A percentile compares a stretch with the other conserved stretches of the same genome.
These are phyloP conservation scores for Holocentrus rufus DNA, from an alignment of 2,797 vertebrate genomes.

Conservation along the genomic window DNA sequence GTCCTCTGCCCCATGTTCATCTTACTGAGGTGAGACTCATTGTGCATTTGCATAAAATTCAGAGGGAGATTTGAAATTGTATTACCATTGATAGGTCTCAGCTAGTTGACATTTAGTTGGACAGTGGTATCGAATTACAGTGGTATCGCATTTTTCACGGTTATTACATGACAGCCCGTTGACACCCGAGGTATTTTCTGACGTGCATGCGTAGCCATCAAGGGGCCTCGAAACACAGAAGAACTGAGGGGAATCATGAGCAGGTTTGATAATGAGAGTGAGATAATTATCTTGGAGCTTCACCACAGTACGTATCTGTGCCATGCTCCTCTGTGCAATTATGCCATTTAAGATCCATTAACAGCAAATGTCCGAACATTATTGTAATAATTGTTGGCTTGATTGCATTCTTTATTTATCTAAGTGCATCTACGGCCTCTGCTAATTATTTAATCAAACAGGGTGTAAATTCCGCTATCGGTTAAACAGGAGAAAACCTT, in stretches of 20 bases:
- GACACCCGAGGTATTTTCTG: slow-evolving; percentile 29
- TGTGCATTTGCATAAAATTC: slow-evolving; percentile 44
- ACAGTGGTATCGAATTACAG: slow-evolving; percentile 14
- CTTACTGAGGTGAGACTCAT: slow-evolving; percentile 48
- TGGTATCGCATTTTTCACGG: not conserved
- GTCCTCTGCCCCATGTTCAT: slow-evolving; percentile 52
- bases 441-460: slow-evolving; percentile 56
- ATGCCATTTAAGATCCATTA: slow-evolving; percentile 69
- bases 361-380: slow-evolving; percentile 53
- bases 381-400: slow-evolving; percentile 56
- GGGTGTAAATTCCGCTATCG: slow-evolving; percentile 19
- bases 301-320: slow-evolving; percentile 54
- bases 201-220: slow-evolving; percentile 12
- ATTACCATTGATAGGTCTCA: slow-evolving; percentile 44
- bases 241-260: slow-evolving; percentile 61
- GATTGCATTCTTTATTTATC: slow-evolving; percentile 65
- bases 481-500: slow-evolving; percentile 16
- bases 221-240: slow-evolving; percentile 47
- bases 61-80: slow-evolving; percentile 56
- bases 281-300: slow-evolving; percentile 67
- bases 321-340: slow-evolving; percentile 57
- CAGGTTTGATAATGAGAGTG: slow-evolving; percentile 66
- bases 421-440: slow-evolving; percentile 50
- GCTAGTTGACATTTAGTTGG: slow-evolving; percentile 42
- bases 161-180: slow-evolving; percentile 12